These are phyloP conservation scores for Leptogaster cylindrica DNA, from an alignment of 2,888 invertebrate genomes.

Conservation along the genomic window DNA sequence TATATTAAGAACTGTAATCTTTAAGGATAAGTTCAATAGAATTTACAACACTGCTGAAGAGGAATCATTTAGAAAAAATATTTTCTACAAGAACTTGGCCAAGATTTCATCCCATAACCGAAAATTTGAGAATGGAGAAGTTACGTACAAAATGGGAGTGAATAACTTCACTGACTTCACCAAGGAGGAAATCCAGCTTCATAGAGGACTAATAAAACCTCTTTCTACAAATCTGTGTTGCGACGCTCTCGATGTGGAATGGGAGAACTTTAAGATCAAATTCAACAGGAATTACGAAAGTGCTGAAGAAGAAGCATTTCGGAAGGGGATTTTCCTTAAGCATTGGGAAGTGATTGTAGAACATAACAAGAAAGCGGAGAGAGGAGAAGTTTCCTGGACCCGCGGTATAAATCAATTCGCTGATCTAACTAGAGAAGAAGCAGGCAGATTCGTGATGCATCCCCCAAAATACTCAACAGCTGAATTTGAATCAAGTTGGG, in stretches of 20 bases:
- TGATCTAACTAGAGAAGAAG: constrained; percentile 55
- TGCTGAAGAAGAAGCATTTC: neutral
- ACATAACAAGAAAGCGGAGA: constrained; percentile 56
- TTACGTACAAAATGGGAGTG: constrained; percentile 55
- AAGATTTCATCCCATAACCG: constrained; percentile 56
- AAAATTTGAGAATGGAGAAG: constrained; percentile 55
- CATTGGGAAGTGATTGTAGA: constrained; percentile 49
- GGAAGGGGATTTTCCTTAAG: neutral
- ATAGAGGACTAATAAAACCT: neutral
- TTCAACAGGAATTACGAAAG: too few species aligned
- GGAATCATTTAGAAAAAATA: constrained; percentile 51
- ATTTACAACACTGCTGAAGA: constrained; percentile 53
- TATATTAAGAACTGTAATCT: too few species aligned
- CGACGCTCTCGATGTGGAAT: too few species aligned
- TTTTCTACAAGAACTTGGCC: constrained; percentile 53
- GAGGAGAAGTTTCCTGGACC: constrained; percentile 55
- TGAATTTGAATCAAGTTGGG: too few species aligned
- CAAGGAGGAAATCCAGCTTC: constrained; percentile 49
- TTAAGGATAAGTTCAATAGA: constrained; percentile 54
- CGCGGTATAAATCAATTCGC: constrained; percentile 58
- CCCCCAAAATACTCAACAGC: too few species aligned
- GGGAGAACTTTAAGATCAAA: too few species aligned
- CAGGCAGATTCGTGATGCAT: too few species aligned
- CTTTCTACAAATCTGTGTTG: too few species aligned
- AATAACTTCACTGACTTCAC: constrained; percentile 57